Base-by-base conservation (phyloP, 2,888 invertebrate genomes). In the Tetragnatha montana region DNA sequence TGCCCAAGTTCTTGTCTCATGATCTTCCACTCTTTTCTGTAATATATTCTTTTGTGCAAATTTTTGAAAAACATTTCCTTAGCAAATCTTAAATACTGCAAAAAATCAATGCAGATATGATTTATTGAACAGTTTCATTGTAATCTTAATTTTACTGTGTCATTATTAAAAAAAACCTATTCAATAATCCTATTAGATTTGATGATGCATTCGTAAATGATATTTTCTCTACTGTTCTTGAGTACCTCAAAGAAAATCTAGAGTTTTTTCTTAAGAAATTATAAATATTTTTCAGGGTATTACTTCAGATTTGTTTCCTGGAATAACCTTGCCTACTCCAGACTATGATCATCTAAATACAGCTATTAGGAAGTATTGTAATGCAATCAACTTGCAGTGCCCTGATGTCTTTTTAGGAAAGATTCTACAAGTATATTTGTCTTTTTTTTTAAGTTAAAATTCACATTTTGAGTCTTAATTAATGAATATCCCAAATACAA, bases 401-500 rank as follows among this genome's bases (percentile, higher is more conserved):
- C 97, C 96, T 0, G 95, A 95, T 0, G 96, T 97, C 94, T 98
- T 98, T 93, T 94, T 98, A 92, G 97, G 98, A 92, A 94, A 94
- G 92, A 94, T 94, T 74, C 94, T 94, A 91, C 94, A 94, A 93
- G 93, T 93, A 91, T 50, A 12, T 10, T 49, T n/a, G 10, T 47
- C 3, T 12, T 10, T 35, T 35, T 35, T 35, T 4, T 73, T 19
- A 1, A 10, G 19, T 73, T 73, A 22, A 19, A 19, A 22, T 73
- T 73, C 12, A 73, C 73, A 21, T 21, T 69, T 6, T 69, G 3
- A 60, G 12, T 60, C 60, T 60, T 60, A 10, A 14, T 14, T 60
- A 60, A 17, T 60, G 60, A 8, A 60, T 7, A 10, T 35, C 35
- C 35, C 35, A 10, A 60, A 60, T 8, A 17, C 6, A 60, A 60